Evolutionary conservation across 2,797 vertebrate species (phyloP).

Genomic region (Paramormyrops hopkinsi): DNA sequence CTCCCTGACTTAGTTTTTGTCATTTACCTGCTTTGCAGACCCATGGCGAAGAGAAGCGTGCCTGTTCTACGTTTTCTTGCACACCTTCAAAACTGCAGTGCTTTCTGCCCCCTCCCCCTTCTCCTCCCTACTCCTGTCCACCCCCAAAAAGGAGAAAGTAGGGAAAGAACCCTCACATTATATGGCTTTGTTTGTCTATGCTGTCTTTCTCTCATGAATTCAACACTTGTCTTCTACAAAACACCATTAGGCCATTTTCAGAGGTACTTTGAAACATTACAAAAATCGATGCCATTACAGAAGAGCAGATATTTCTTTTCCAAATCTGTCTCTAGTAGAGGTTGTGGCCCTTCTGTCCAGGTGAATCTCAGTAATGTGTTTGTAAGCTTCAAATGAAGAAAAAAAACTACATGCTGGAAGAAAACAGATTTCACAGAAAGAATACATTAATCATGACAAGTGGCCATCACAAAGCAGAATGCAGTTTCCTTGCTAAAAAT

Average conservation of each 20-base stretch:
- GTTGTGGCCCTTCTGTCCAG: background rate
- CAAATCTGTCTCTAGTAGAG: background rate
- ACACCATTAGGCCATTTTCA: background rate
- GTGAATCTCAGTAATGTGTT: background rate
- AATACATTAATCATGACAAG: background rate
- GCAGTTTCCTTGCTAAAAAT: background rate
- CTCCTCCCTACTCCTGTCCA: background rate
- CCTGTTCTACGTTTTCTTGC: background rate
- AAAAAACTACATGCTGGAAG: background rate
- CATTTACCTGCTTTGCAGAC: background rate
- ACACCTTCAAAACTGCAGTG: background rate
- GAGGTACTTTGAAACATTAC: background rate
- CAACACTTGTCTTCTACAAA: background rate
- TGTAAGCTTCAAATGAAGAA: background rate
- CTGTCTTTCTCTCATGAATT: background rate
- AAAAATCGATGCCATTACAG: background rate
- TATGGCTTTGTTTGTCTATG: background rate
- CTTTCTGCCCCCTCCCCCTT: background rate
- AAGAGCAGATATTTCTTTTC: background rate
- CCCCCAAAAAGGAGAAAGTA: background rate
- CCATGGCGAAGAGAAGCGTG: background rate
- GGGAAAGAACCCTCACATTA: background rate
- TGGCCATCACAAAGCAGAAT: background rate
- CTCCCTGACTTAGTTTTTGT: background rate
- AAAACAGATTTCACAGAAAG: background rate